Conservation (phyloP, 2,113 vertebrate genomes). For the Maccullochella peelii region DNA sequence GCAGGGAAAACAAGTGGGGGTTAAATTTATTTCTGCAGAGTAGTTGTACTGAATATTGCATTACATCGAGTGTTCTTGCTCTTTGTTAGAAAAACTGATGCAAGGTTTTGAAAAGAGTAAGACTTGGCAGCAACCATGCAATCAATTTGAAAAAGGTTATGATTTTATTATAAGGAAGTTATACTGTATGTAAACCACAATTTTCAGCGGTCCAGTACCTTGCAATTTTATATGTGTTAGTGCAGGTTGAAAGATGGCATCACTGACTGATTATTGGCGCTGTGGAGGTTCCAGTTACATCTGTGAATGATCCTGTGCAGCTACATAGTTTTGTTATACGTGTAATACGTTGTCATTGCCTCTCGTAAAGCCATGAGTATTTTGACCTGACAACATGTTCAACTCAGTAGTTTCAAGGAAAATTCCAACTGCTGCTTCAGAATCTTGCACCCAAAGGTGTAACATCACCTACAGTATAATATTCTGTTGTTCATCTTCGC, state of each 20-base stretch:
- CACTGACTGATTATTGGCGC: background rate
- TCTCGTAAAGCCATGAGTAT: background rate
- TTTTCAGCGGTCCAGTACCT: background rate
- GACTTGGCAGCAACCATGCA: background rate
- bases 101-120: background rate
- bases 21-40: conserved; percentile 34
- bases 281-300: background rate
- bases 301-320: background rate
- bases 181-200: background rate
- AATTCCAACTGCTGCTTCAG: background rate
- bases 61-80: conserved; percentile 16
- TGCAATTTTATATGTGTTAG: conserved; percentile 15
- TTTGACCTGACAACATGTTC: background rate
- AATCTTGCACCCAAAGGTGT: background rate
- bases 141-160: background rate
- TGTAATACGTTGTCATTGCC: background rate
- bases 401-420: background rate
- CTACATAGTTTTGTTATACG: background rate
- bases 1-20: conserved; percentile 1
- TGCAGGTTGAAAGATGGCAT: background rate
- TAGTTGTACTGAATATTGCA: background rate
- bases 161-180: conserved; percentile 20
- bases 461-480: background rate
- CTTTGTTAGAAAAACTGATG: conserved; percentile 14
- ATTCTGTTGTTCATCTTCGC: background rate